Evolutionary conservation across 2,797 vertebrate genomes (phyloP).

Genomic region (Danio aesculapii): DNA sequence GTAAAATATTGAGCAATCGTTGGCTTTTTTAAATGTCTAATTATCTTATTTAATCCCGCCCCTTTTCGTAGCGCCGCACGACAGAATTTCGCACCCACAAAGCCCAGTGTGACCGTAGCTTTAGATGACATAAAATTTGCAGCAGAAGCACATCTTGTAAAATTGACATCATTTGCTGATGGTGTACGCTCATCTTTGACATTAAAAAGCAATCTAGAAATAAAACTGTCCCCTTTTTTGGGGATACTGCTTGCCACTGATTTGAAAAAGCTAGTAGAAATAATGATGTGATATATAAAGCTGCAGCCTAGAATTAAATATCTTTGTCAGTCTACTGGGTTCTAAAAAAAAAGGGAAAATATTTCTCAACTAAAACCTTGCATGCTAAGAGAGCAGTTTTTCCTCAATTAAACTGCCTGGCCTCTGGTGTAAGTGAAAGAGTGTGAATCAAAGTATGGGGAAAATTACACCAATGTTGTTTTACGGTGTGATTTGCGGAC

Average conservation of each 20-base stretch:
- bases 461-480: conserved; percentile 34
- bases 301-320: background rate
- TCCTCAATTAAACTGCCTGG: conserved; percentile 27
- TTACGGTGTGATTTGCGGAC: conserved; percentile 12
- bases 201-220: background rate
- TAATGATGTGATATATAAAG: background rate
- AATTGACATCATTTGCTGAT: background rate
- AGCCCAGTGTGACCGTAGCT: no score
- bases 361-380: background rate
- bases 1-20: no score
- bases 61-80: no score
- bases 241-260: background rate
- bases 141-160: background rate
- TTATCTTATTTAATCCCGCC: no score
- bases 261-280: background rate
- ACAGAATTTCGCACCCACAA: no score
- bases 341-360: background rate
- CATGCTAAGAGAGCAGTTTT: conserved; percentile 9
- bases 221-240: background rate
- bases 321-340: background rate
- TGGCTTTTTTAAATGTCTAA: no score
- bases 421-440: background rate
- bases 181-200: background rate
- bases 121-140: background rate
- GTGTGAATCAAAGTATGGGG: conserved; percentile 9